These are phyloP conservation scores for Cephus rjabovi DNA, from an alignment of 2,888 invertebrate species.

Conservation along the genomic window DNA sequence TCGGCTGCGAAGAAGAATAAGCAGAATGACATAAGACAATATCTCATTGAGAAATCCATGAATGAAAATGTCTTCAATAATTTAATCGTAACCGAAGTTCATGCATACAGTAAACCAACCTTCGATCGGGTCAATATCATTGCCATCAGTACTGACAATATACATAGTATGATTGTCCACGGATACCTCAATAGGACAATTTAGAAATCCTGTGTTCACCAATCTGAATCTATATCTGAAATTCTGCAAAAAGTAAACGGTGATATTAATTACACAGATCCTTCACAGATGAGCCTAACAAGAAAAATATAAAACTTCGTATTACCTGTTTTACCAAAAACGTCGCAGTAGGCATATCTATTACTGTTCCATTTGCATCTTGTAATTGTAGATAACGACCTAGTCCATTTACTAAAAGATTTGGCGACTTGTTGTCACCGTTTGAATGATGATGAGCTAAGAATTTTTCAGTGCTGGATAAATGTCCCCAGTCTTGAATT, in stretches of 20 bases:
- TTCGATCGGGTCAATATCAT: conserved; percentile 79
- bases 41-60: background rate
- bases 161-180: conserved; percentile 85
- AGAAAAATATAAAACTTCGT: background rate
- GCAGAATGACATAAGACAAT: conserved; percentile 3
- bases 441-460: conserved; percentile 86
- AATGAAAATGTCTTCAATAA: background rate
- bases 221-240: conserved; percentile 83
- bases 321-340: conserved; percentile 77
- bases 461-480: conserved; percentile 79
- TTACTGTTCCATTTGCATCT: conserved; percentile 57
- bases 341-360: conserved; percentile 72
- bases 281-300: background rate
- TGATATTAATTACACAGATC: background rate
- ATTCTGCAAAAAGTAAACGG: conserved; percentile 68
- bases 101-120: conserved; percentile 67
- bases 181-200: conserved; percentile 87
- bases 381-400: conserved; percentile 72
- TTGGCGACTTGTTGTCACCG: conserved; percentile 86
- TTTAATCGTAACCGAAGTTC: background rate
- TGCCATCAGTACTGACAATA: conserved; percentile 84
- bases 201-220: conserved; percentile 88
- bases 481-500: conserved; percentile 86
- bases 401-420: conserved; percentile 84
- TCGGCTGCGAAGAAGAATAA: conserved; percentile 65